Evolutionary conservation across 2,797 vertebrate genomes (phyloP).

Genomic region (Coranthus polyacanthus): DNA sequence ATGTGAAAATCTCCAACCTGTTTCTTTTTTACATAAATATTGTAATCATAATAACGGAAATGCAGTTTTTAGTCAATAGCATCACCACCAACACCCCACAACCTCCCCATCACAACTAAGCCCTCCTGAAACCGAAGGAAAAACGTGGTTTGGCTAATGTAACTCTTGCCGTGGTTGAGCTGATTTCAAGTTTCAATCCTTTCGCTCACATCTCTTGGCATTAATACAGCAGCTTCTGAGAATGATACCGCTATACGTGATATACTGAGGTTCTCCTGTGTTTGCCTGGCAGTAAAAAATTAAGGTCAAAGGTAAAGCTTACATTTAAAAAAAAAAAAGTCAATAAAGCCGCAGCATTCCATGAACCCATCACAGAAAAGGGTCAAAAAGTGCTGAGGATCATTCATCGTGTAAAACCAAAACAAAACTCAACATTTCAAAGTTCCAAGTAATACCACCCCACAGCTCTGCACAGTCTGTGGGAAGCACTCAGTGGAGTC

Average conservation of each 20-base stretch:
- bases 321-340: conserved; percentile 4
- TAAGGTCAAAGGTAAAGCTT: not conserved
- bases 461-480: conserved; percentile 13
- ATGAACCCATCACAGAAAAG: not conserved
- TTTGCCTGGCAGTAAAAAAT: not conserved
- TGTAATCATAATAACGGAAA: no score
- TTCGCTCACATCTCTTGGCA: not conserved
- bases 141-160: not conserved
- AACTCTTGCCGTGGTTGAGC: not conserved
- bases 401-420: not conserved
- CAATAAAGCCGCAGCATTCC: not conserved
- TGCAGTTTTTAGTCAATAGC: no score
- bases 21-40: no score
- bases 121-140: no score
- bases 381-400: conserved; percentile 1
- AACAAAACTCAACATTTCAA: conserved; percentile 14
- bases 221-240: not conserved
- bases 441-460: conserved; percentile 17
- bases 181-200: not conserved
- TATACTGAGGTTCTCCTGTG: not conserved
- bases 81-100: no score
- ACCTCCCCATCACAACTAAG: no score
- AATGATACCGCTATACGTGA: not conserved
- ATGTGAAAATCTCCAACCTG: no score
- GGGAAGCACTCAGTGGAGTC: conserved; percentile 29